Evolutionary conservation across 1,140 invertebrate species (phyloP).

Genomic region (Cydia strobilella): DNA sequence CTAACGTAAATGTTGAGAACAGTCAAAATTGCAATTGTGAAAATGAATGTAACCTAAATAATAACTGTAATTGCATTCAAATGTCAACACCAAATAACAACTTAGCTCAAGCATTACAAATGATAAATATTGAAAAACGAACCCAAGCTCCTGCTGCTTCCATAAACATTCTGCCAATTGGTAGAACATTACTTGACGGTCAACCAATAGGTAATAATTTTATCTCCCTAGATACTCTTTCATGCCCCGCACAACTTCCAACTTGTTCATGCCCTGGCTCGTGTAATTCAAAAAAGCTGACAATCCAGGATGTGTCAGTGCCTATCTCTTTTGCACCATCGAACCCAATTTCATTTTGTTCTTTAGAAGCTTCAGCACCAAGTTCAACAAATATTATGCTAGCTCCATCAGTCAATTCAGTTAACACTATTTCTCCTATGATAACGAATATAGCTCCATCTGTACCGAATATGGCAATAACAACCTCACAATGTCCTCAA

Average conservation of each 20-base stretch:
- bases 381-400: slow-evolving; percentile 3
- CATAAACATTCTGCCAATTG: neutral
- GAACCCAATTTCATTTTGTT: neutral
- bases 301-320: neutral
- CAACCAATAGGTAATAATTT: slow-evolving; percentile 1
- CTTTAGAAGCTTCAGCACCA: neutral
- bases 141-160: neutral
- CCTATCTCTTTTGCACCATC: neutral
- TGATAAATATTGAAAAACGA: neutral
- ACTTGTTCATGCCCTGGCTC: neutral
- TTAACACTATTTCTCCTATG: neutral
- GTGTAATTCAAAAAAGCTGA: neutral
- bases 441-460: slow-evolving; percentile 18
- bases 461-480: neutral
- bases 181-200: slow-evolving; percentile 1
- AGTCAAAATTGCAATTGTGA: neutral
- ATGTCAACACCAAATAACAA: neutral
- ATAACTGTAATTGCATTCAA: slow-evolving; percentile 2
- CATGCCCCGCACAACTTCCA: neutral
- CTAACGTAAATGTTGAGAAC: neutral
- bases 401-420: neutral
- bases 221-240: neutral
- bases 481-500: neutral
- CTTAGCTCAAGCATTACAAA: slow-evolving; percentile 9
- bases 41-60: neutral